These are phyloP conservation scores for Platerodrilus igneus DNA, from an alignment of 2,888 invertebrate genomes.

Conservation along the genomic window DNA sequence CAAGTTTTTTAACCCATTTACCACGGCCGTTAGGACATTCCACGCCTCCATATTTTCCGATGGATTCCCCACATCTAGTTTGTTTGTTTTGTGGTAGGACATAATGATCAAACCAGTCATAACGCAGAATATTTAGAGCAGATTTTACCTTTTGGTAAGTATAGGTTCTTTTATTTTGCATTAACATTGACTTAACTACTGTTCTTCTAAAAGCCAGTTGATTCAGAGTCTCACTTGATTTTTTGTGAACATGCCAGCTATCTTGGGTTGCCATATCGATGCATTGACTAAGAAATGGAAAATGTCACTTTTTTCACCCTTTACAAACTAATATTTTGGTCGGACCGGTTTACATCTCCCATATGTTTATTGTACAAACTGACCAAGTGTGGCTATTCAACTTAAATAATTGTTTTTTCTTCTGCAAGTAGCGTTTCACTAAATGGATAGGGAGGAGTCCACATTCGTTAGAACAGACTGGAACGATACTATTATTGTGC, in stretches of 20 bases:
- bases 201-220: slow-evolving; percentile 18
- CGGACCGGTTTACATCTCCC: slow-evolving; percentile 6
- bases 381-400: slow-evolving; percentile 5
- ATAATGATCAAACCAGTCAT: slow-evolving; percentile 26
- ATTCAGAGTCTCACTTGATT: slow-evolving; percentile 14
- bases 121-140: slow-evolving; percentile 12
- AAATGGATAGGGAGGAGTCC: slow-evolving; percentile 2
- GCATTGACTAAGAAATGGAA: slow-evolving; percentile 16
- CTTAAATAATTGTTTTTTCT: slow-evolving; percentile 6
- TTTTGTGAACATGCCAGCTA: slow-evolving; percentile 21
- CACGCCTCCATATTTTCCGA: no score
- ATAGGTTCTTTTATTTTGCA: slow-evolving; percentile 7
- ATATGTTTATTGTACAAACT: slow-evolving; percentile 1
- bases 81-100: slow-evolving; percentile 26
- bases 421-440: slow-evolving; percentile 4
- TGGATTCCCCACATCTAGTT: slow-evolving; percentile 26
- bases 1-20: no score
- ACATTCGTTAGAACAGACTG: slow-evolving; percentile 6
- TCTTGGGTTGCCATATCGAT: slow-evolving; percentile 23
- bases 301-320: slow-evolving; percentile 15
- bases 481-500: slow-evolving; percentile 8
- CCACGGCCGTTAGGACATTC: no score
- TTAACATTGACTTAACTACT: slow-evolving; percentile 15
- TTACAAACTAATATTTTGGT: slow-evolving; percentile 11
- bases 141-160: slow-evolving; percentile 4